Evolutionary conservation across 2,797 vertebrate species (phyloP).

Genomic region (Bothrops alternatus): DNA sequence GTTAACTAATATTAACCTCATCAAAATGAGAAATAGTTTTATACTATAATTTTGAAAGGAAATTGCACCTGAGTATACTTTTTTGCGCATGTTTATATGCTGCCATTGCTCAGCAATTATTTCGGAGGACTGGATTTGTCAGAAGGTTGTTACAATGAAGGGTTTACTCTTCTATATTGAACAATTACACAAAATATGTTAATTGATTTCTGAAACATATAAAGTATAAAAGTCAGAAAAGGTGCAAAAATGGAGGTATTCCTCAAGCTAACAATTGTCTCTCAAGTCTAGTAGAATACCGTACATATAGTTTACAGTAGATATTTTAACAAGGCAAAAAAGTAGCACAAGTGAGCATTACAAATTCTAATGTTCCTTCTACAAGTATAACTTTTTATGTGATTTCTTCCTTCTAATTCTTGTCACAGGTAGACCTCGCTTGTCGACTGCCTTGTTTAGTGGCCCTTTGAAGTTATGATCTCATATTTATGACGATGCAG

Average conservation of each 20-base stretch:
- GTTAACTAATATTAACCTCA: neutral
- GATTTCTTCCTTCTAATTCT: conserved; percentile 15
- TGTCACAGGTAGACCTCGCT: neutral
- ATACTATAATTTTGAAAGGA: neutral
- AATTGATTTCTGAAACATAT: neutral
- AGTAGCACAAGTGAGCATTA: conserved; percentile 27
- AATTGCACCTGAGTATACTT: neutral
- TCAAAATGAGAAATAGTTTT: neutral
- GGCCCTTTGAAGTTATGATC: neutral
- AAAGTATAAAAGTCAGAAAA: neutral
- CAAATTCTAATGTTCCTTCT: conserved; percentile 24
- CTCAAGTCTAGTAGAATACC: neutral
- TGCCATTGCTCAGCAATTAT: neutral
- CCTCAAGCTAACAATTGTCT: neutral
- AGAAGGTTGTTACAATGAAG: neutral
- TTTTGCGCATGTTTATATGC: neutral
- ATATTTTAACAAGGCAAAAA: neutral
- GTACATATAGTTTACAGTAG: conserved; percentile 28
- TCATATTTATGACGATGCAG: neutral
- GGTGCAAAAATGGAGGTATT: neutral
- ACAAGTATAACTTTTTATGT: conserved; percentile 19
- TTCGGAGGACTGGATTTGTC: neutral
- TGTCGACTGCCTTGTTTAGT: neutral
- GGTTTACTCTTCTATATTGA: neutral
- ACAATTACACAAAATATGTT: neutral